Conservation (phyloP, 1,140 invertebrate species). For the Chymomyza costata region DNA sequence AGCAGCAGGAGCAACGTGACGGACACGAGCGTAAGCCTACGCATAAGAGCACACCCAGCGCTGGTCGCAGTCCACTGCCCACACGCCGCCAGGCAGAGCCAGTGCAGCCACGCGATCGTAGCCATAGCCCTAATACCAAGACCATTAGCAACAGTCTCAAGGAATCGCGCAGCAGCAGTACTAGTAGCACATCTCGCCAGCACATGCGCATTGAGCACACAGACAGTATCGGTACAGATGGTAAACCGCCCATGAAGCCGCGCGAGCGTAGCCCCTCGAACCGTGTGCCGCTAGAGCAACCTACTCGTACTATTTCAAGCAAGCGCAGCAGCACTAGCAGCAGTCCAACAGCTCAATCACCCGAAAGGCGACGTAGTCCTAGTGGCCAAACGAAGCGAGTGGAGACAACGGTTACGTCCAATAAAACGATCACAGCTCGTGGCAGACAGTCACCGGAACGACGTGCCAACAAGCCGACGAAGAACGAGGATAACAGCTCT, state of each 20-base stretch:
- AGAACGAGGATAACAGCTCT: slow-evolving; percentile 62
- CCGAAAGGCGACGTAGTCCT: slow-evolving; percentile 24
- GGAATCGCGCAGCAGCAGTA: slow-evolving; percentile 29
- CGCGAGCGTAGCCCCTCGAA: slow-evolving; percentile 56
- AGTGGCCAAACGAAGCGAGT: slow-evolving; percentile 12
- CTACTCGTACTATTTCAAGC: not conserved
- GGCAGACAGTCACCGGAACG: slow-evolving; percentile 17
- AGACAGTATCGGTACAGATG: slow-evolving; percentile 35
- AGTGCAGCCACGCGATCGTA: slow-evolving; percentile 19
- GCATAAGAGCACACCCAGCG: slow-evolving; percentile 30
- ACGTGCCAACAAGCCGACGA: slow-evolving; percentile 22
- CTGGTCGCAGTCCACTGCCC: slow-evolving; percentile 22
- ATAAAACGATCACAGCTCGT: too few relatives aligned
- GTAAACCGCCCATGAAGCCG: slow-evolving; percentile 58
- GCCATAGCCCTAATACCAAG: slow-evolving; percentile 34
- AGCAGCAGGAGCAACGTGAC: slow-evolving; percentile 15
- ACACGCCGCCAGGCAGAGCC: not conserved
- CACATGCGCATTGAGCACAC: slow-evolving; percentile 30
- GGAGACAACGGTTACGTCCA: slow-evolving; percentile 26
- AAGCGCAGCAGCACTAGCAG: not conserved
- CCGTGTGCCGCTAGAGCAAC: too few relatives aligned
- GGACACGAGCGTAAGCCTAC: slow-evolving; percentile 10
- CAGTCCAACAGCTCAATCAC: not conserved
- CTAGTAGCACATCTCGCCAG: not conserved
- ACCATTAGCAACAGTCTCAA: slow-evolving; percentile 20